These are phyloP conservation scores for Pseudomyrmex dendroicus DNA, from an alignment of 1,140 invertebrate genomes.

Conservation along the genomic window DNA sequence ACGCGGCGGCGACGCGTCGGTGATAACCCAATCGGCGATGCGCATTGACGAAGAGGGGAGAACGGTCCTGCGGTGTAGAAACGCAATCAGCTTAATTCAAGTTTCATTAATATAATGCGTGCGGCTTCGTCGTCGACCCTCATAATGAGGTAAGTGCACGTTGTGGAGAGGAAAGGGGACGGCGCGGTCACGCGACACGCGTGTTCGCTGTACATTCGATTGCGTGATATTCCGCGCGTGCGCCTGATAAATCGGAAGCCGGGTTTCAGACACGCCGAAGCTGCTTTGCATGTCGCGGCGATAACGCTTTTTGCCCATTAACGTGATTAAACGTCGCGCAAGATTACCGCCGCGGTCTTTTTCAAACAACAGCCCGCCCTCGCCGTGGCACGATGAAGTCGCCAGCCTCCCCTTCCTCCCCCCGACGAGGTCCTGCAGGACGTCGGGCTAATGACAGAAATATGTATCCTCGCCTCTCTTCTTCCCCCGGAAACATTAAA, in stretches of 20 bases:
- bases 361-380: conserved; percentile 49
- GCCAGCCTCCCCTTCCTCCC: not conserved
- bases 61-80: conserved; percentile 38
- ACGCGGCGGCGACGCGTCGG: conserved; percentile 30
- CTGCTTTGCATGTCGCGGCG: conserved; percentile 75
- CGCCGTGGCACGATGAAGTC: conserved; percentile 27
- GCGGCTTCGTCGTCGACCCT: conserved; percentile 58
- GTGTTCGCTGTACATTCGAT: conserved; percentile 67
- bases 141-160: conserved; percentile 74
- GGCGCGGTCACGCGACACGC: conserved; percentile 68
- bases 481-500: conserved; percentile 7
- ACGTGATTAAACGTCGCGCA: conserved; percentile 77
- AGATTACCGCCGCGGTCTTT: conserved; percentile 65
- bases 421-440: conserved; percentile 8
- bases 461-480: conserved; percentile 29
- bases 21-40: conserved; percentile 49
- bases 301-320: conserved; percentile 81
- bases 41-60: conserved; percentile 58
- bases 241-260: conserved; percentile 69
- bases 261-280: conserved; percentile 59
- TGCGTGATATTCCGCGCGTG: conserved; percentile 71
- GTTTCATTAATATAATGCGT: conserved; percentile 79
- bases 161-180: conserved; percentile 11
- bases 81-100: conserved; percentile 75
- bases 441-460: conserved; percentile 32